phyloP scores from a whole-genome alignment of 1,140 invertebrate species.

The Drosophila rufa region DNA sequence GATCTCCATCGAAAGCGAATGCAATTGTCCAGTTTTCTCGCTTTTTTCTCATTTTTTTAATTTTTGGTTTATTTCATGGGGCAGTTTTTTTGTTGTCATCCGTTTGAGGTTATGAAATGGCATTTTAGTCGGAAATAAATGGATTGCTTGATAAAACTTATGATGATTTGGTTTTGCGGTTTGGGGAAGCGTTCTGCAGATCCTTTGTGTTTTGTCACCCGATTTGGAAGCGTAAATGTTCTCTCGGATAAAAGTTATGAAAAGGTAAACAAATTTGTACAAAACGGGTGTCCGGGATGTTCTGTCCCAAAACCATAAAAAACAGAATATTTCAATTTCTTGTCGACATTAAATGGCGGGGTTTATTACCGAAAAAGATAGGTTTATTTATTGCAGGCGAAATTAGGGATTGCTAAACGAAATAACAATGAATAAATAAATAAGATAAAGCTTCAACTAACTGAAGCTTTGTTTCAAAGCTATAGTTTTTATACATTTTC shows the following conservation, averaged over 20 bases:
- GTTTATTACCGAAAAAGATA: constrained; percentile 19
- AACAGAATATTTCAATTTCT: constrained; percentile 26
- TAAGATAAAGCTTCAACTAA: too few relatives aligned
- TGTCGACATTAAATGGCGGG: constrained; percentile 23
- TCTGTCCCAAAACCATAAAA: constrained; percentile 23
- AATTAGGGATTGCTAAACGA: not conserved
- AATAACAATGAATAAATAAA: not conserved
- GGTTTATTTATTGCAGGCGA: constrained; percentile 17
- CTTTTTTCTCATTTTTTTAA: not conserved
- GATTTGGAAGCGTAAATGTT: not conserved
- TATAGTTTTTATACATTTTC: not conserved
- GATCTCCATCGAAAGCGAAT: constrained; percentile 63
- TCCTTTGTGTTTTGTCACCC: constrained; percentile 17
- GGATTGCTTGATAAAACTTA: constrained; percentile 43
- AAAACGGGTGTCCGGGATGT: not conserved
- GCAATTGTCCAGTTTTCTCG: constrained; percentile 59
- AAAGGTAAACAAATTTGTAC: constrained; percentile 9
- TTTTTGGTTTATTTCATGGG: constrained; percentile 17
- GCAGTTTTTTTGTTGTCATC: constrained; percentile 1
- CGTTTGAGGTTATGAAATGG: constrained; percentile 46
- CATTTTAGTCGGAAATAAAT: constrained; percentile 46
- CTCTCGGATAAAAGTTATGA: not conserved
- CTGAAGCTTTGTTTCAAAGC: too few relatives aligned
- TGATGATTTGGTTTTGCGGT: constrained; percentile 48
- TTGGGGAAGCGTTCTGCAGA: not conserved